Evolutionary conservation across 2,888 invertebrate species (phyloP).

Genomic region (Troglohyphantes excavatus): DNA sequence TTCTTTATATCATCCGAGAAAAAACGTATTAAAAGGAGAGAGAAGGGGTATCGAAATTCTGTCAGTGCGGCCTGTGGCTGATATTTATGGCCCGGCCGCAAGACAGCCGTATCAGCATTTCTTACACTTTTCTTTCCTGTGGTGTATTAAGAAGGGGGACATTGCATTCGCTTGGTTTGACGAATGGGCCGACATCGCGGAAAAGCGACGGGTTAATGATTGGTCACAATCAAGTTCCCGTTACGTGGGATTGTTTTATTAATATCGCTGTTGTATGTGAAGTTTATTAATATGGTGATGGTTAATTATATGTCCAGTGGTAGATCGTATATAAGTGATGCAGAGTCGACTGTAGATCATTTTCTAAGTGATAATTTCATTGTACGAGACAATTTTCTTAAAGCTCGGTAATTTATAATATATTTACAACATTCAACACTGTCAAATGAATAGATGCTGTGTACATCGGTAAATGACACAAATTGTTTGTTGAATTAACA

Average conservation of each 20-base stretch:
- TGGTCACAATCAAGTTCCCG: no score
- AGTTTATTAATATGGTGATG: neutral
- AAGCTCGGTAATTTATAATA: no score
- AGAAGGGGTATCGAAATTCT: constrained; percentile 35
- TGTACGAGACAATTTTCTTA: no score
- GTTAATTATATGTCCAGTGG: no score
- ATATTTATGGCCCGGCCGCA: constrained; percentile 34
- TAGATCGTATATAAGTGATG: no score
- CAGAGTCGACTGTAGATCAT: no score
- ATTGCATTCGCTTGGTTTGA: constrained; percentile 6
- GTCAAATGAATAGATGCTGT: no score
- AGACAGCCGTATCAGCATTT: constrained; percentile 49
- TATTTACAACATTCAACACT: no score
- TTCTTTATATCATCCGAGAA: neutral
- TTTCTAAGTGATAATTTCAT: no score
- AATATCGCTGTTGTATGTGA: neutral
- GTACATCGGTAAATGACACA: no score
- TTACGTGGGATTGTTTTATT: neutral
- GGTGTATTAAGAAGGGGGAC: constrained; percentile 7
- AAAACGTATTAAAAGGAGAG: constrained; percentile 19
- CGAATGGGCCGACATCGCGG: constrained; percentile 16
- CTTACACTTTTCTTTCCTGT: constrained; percentile 6
- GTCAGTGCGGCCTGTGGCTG: constrained; percentile 38
- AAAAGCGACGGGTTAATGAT: constrained; percentile 4
- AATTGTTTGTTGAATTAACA: no score